These are phyloP conservation scores for Trachelus troglodyta DNA, from an alignment of 2,888 invertebrate genomes.

Conservation along the genomic window DNA sequence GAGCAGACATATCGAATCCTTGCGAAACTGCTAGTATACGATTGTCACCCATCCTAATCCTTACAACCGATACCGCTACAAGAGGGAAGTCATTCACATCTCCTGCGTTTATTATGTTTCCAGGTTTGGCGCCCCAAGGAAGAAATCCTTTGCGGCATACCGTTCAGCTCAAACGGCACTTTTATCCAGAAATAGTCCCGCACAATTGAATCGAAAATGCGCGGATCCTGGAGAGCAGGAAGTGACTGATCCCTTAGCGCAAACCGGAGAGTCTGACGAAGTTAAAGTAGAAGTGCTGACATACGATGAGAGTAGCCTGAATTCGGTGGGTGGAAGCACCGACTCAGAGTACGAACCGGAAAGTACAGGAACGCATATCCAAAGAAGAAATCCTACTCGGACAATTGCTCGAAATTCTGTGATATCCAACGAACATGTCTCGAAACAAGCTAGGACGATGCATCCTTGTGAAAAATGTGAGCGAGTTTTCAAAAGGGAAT, in stretches of 20 bases:
- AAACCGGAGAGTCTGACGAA: neutral
- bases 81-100: slow-evolving; percentile 29
- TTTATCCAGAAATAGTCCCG: slow-evolving; percentile 19
- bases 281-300: neutral
- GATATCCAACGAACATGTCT: slow-evolving; percentile 3
- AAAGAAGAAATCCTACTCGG: neutral
- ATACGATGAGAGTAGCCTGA: slow-evolving; percentile 2
- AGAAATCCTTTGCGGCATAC: slow-evolving; percentile 30
- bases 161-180: slow-evolving; percentile 22
- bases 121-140: slow-evolving; percentile 41
- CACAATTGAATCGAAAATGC: slow-evolving; percentile 4
- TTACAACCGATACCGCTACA: slow-evolving; percentile 2
- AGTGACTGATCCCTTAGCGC: slow-evolving; percentile 2
- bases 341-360: neutral
- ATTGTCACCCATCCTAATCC: slow-evolving; percentile 7
- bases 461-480: slow-evolving; percentile 31
- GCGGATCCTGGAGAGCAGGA: slow-evolving; percentile 1
- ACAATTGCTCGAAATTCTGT: neutral
- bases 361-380: neutral
- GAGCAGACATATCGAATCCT: slow-evolving; percentile 60
- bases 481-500: slow-evolving; percentile 30
- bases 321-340: neutral
- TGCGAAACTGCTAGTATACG: slow-evolving; percentile 32
- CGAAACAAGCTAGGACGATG: slow-evolving; percentile 9
- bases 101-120: slow-evolving; percentile 48